A percentile compares a stretch with the other conserved stretches of the same genome.
Evolutionary conservation across 2,113 vertebrate genomes (phyloP).

Genomic region (Phalacrocorax pelagicus): DNA sequence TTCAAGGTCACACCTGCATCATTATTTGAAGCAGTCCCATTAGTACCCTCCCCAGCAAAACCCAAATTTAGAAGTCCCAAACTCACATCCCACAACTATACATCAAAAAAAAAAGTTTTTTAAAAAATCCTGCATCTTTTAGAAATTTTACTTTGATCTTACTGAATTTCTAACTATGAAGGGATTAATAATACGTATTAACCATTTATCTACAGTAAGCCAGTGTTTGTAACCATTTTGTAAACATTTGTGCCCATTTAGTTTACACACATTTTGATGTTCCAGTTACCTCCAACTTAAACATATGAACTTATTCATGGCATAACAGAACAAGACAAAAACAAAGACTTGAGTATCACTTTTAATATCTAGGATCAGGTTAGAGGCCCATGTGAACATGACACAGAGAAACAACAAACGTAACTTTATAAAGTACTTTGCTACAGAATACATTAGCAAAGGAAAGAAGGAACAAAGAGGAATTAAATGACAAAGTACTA

Average conservation of each 20-base stretch:
- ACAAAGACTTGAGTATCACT: not conserved
- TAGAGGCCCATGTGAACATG: not conserved
- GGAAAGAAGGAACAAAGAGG: conserved; percentile 8
- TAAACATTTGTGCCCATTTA: not conserved
- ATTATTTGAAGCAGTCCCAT: not conserved
- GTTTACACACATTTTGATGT: not conserved
- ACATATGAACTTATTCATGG: not conserved
- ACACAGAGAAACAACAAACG: not conserved
- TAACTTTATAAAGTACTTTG: not conserved
- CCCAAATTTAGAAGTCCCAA: not conserved
- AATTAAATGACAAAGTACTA: not conserved
- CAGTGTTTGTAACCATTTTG: not conserved
- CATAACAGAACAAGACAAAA: not conserved
- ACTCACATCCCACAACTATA: not conserved
- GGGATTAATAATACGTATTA: not conserved
- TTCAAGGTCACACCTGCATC: not conserved
- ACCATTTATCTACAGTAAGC: not conserved
- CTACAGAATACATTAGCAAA: not conserved
- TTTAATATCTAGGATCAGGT: not conserved
- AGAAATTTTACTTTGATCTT: not conserved
- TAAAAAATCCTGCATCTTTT: not conserved
- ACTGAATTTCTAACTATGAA: not conserved
- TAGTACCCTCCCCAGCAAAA: not conserved
- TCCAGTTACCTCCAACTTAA: not conserved
- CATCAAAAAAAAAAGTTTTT: not conserved